Conservation (phyloP, 2,113 vertebrate genomes). For the Hystrix brachyura region DNA sequence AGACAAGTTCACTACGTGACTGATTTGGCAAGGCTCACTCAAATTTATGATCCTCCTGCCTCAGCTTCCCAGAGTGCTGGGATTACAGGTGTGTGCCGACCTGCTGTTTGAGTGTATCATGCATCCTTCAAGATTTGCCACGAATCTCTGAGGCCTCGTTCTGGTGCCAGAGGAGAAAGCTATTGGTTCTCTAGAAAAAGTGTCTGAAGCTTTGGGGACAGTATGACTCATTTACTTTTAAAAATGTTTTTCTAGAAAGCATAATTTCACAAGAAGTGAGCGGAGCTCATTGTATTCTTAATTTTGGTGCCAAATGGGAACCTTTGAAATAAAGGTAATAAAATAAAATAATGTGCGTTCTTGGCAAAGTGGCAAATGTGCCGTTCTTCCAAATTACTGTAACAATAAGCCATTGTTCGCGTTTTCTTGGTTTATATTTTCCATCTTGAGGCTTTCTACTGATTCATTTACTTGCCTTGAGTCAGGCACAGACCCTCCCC, state of each 20-base stretch:
- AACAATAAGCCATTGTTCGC: neutral
- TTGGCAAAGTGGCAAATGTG: conserved; percentile 17
- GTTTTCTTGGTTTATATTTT: neutral
- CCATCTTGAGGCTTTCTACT: neutral
- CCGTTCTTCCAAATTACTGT: neutral
- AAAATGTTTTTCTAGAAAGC: conserved; percentile 59
- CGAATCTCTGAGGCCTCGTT: neutral
- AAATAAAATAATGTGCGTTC: conserved; percentile 25
- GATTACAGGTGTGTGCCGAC: neutral
- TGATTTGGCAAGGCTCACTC: neutral
- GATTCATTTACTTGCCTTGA: neutral
- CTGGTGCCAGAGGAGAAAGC: neutral
- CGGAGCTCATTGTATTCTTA: neutral
- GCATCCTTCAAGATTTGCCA: neutral
- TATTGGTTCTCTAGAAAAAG: neutral
- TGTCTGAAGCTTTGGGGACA: neutral
- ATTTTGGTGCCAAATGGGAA: conserved; percentile 1
- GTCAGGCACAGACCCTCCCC: neutral
- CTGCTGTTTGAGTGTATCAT: neutral
- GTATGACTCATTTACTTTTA: neutral
- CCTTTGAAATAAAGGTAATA: neutral
- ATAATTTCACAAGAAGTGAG: neutral
- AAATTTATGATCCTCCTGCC: neutral
- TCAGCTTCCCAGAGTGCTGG: neutral
- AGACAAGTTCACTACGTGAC: neutral